phyloP scores from a whole-genome alignment of 2,888 invertebrate species.

The Sphinx pinastri region DNA sequence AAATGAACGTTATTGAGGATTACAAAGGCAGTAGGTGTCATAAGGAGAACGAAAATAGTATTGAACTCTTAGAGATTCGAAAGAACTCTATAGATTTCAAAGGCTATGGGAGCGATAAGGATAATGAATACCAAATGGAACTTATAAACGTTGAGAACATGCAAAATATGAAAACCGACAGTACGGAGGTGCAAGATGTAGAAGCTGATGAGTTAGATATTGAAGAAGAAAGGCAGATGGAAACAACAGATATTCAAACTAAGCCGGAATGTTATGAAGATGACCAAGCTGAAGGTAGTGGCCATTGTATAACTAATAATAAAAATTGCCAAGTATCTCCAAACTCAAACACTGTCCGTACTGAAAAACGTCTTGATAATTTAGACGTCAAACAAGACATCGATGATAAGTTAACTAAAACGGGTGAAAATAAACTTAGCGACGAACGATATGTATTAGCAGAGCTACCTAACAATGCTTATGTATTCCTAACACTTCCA shows the following conservation, averaged over 20 bases:
- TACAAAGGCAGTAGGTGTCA: background rate
- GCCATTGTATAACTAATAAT: background rate
- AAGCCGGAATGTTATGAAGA: background rate
- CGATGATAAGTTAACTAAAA: conserved; percentile 23
- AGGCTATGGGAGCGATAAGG: background rate
- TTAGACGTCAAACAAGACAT: background rate
- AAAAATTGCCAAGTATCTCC: background rate
- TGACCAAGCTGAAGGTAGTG: background rate
- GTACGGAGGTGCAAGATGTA: background rate
- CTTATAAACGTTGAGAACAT: background rate
- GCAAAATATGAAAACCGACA: background rate
- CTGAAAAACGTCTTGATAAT: conserved; percentile 10
- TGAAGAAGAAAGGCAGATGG: background rate
- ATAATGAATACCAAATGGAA: background rate
- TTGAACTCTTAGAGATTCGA: background rate
- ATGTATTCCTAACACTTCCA: conserved; percentile 66
- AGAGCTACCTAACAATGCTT: conserved; percentile 65
- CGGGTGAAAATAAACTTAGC: conserved; percentile 29
- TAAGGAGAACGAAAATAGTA: background rate
- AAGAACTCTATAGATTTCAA: background rate
- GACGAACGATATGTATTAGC: conserved; percentile 46
- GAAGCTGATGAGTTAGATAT: no score
- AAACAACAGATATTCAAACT: background rate
- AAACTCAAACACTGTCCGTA: conserved; percentile 3
- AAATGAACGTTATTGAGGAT: background rate